Evolutionary conservation across 1,140 invertebrate genomes (phyloP).

Genomic region (Nasonia vitripennis): DNA sequence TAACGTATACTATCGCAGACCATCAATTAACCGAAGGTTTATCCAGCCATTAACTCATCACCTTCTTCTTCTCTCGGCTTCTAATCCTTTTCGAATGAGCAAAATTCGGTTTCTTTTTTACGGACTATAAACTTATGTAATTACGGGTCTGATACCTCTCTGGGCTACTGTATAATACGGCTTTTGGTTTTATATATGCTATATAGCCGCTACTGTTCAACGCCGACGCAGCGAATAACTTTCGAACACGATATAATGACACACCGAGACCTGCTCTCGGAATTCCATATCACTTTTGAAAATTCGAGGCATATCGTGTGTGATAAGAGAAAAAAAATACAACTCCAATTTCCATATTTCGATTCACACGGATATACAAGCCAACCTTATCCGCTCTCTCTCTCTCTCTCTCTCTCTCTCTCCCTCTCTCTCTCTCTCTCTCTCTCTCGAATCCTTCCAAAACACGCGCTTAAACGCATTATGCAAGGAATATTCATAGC

Average conservation of each 20-base stretch:
- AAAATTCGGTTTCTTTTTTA: conserved; percentile 9
- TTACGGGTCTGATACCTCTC: neutral
- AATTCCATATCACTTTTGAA: too few relatives aligned
- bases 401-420: too few relatives aligned
- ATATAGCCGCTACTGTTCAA: neutral
- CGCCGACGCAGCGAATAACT: too few relatives aligned
- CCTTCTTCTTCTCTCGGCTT: neutral
- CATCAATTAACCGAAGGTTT: conserved; percentile 3
- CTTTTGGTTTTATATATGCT: neutral
- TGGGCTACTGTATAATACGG: neutral
- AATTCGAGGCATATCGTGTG: too few relatives aligned
- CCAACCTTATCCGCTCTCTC: too few relatives aligned
- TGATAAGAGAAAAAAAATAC: too few relatives aligned
- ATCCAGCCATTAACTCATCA: conserved; percentile 22
- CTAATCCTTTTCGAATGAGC: neutral
- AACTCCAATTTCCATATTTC: too few relatives aligned
- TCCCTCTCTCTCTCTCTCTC: too few relatives aligned
- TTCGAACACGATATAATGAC: too few relatives aligned
- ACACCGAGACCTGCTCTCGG: too few relatives aligned
- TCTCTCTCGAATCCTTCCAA: too few relatives aligned
- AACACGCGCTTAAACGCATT: neutral
- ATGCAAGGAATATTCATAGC: conserved; percentile 20
- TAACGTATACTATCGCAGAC: neutral
- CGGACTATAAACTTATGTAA: conserved; percentile 25
- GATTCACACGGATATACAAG: too few relatives aligned